Base-by-base conservation (phyloP, 2,888 invertebrate species). In the Temnothorax rugatulus region DNA sequence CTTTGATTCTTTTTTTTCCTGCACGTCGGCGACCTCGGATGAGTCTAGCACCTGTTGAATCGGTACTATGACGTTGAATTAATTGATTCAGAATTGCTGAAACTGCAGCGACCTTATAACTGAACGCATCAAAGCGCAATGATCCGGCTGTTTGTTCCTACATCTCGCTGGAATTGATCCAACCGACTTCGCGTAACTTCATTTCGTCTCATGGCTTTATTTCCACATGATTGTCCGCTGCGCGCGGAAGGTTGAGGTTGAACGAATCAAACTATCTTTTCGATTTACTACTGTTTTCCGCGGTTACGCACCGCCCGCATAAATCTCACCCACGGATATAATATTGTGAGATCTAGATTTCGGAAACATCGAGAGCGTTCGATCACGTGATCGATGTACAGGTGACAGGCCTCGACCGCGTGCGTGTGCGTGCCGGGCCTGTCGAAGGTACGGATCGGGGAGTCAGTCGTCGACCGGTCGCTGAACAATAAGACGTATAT, bases 1-100 rank as follows among this genome's bases (percentile, higher is more conserved):
- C 18, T 75, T 75, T 13, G 59, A 25, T 52, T 77, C 1, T 50
- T 57, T 79, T 57, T 47, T 29, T 57, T n/a, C 38, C 21, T 5
- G 41, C 61, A 38, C 52, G 9, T 50, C 52, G 21, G 2, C 34
- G 29, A 44, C 41, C 44, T 21, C 59, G 76, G 77, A 63, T 82
- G 79, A 87, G 81, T 38, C 73, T 76, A 71, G 74, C 88, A 91
- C 91, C 87, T 87, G 91, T 91, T 91, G 88, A 91, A 77, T 54
- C 74, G 4, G 29, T 61, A 59, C 61, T 75, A 47, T 59, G 47
- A 47, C 69, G 59, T 64, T 57, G 77, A 82, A 86, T 88, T 90
- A 90, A 91, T 91, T 91, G 85, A 88, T 77, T 87, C 82, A 83
- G 84, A 91, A 90, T 85, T 73, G 44, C 41, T 41, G 50, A 66